Percentiles rank a stretch among this genome's conserved stretches.
These are phyloP conservation scores for Pristionchus maxplancki DNA, from an alignment of 2,888 invertebrate genomes.

Conservation along the genomic window DNA sequence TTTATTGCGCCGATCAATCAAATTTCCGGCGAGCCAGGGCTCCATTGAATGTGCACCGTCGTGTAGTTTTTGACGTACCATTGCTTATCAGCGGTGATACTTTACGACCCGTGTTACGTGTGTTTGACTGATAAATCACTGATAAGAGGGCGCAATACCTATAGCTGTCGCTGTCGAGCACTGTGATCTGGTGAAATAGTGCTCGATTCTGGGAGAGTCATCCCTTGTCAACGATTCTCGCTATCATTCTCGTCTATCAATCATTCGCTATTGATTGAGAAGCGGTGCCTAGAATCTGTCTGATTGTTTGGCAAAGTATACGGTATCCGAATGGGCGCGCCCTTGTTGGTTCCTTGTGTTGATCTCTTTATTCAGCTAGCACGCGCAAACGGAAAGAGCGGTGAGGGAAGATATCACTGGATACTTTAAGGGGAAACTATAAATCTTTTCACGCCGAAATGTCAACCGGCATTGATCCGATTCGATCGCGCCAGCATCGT, in stretches of 20 bases:
- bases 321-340: conserved; percentile 7
- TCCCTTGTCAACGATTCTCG: conserved; percentile 21
- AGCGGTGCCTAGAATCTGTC: background rate
- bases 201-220: background rate
- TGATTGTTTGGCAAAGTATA: conserved; percentile 17
- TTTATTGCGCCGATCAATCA: background rate
- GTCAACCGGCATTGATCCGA: background rate
- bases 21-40: background rate
- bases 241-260: conserved; percentile 30
- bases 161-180: background rate
- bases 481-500: background rate
- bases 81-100: background rate
- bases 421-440: conserved; percentile 30
- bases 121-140: conserved; percentile 20
- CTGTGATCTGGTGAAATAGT: background rate
- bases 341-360: conserved; percentile 13
- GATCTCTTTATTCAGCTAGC: conserved; percentile 13
- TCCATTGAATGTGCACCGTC: background rate
- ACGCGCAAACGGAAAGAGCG: conserved; percentile 16
- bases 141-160: conserved; percentile 29
- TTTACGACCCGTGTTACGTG: conserved; percentile 38
- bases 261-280: conserved; percentile 28
- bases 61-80: conserved; percentile 9
- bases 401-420: background rate
- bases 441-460: conserved; percentile 46